A percentile compares a stretch with the other conserved stretches of the same genome.
Evolutionary conservation across 1,140 invertebrate genomes (phyloP).

Genomic region (Aphaenogaster floridana): DNA sequence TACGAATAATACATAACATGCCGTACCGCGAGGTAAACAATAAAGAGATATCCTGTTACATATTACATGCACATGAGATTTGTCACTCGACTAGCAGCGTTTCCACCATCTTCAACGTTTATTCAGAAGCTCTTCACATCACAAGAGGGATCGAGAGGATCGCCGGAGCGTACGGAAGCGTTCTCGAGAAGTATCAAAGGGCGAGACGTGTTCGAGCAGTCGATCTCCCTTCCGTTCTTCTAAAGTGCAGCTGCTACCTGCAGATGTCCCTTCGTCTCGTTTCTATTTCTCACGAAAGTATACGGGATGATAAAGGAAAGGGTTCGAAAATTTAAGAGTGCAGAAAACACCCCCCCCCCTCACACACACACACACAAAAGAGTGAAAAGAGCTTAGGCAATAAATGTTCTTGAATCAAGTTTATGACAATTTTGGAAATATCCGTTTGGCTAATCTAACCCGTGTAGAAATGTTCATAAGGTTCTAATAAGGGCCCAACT

Average conservation of each 20-base stretch:
- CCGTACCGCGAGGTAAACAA: background rate
- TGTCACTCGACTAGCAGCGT: slow-evolving; percentile 19
- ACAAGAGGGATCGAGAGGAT: slow-evolving; percentile 50
- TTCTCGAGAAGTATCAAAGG: slow-evolving; percentile 59
- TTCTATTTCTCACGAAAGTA: slow-evolving; percentile 24
- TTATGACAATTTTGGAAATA: background rate
- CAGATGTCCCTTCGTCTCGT: slow-evolving; percentile 31
- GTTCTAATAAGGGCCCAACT: too few relatives aligned
- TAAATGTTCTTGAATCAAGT: background rate
- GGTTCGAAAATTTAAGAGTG: slow-evolving; percentile 19
- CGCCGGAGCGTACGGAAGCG: slow-evolving; percentile 12
- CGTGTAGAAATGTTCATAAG: background rate
- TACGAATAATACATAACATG: background rate
- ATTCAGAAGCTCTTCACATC: slow-evolving; percentile 27
- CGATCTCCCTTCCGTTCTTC: slow-evolving; percentile 52
- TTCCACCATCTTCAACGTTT: slow-evolving; percentile 43
- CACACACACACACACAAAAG: background rate
- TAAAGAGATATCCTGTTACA: slow-evolving; percentile 18
- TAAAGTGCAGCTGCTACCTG: slow-evolving; percentile 40
- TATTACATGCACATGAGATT: slow-evolving; percentile 25
- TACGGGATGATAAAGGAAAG: slow-evolving; percentile 24
- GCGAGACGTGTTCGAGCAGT: slow-evolving; percentile 57
- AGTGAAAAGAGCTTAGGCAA: slow-evolving; percentile 10
- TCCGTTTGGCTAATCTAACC: background rate
- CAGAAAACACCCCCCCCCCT: too few relatives aligned